Evolutionary conservation across 2,113 vertebrate genomes (phyloP).

Genomic region (Rhizomys pruinosus): DNA sequence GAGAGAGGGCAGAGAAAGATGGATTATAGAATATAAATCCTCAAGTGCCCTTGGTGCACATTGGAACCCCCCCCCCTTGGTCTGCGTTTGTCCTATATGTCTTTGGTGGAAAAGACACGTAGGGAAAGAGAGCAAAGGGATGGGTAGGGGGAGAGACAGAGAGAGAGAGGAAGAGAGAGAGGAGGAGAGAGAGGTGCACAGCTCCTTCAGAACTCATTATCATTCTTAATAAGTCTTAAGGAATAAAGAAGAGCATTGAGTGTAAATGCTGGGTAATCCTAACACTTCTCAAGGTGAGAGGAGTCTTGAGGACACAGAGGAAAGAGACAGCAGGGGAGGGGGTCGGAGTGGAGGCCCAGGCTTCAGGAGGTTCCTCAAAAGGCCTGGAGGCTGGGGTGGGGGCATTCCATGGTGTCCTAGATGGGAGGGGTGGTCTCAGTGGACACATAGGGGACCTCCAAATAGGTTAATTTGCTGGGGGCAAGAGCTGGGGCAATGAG

Average conservation of each 20-base stretch:
- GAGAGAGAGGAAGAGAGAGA: constrained; percentile 64
- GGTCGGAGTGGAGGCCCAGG: constrained; percentile 53
- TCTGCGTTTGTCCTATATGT: constrained; percentile 94
- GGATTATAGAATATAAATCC: constrained; percentile 85
- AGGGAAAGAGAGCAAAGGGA: constrained; percentile 85
- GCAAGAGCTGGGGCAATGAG: background rate
- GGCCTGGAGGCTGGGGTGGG: background rate
- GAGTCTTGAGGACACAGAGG: constrained; percentile 93
- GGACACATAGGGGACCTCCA: background rate
- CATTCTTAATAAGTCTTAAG: constrained; percentile 99
- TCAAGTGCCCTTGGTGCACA: constrained; percentile 85
- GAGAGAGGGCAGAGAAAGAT: constrained; percentile 80
- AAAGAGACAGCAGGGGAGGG: constrained; percentile 81
- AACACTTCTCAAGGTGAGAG: constrained; percentile 98
- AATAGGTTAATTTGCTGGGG: background rate
- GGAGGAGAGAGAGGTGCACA: constrained; percentile 88
- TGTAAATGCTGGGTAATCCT: constrained; percentile 99
- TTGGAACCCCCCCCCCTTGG: constrained; percentile 84
- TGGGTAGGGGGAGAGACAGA: constrained; percentile 81
- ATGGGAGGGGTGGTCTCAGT: constrained; percentile 21
- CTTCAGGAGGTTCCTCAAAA: background rate
- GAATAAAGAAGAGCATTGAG: constrained; percentile 98
- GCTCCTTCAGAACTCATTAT: constrained; percentile 99
- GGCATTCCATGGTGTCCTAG: background rate
- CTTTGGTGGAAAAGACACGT: constrained; percentile 91